These are phyloP conservation scores for Hydraecia micacea DNA, from an alignment of 2,888 invertebrate species.

Conservation along the genomic window DNA sequence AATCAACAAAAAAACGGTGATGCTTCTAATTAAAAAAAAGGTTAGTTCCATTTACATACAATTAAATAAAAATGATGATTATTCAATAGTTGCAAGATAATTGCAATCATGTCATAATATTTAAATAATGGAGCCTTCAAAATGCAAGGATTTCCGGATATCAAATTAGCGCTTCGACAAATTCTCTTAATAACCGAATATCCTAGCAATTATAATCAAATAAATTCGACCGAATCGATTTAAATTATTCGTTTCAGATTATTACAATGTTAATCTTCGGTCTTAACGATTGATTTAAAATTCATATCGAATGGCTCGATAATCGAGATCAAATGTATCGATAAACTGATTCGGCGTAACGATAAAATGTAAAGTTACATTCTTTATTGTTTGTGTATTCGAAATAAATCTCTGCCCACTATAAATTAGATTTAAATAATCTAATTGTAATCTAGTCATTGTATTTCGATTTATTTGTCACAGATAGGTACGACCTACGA, in stretches of 20 bases:
- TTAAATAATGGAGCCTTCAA: constrained; percentile 38
- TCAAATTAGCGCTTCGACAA: constrained; percentile 42
- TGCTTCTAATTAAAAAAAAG: neutral
- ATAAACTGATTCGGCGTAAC: constrained; percentile 46
- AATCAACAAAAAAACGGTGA: neutral
- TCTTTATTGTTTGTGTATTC: constrained; percentile 66
- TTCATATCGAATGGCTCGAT: constrained; percentile 44
- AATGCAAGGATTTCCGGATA: constrained; percentile 52
- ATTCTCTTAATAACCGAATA: constrained; percentile 23
- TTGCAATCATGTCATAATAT: constrained; percentile 7
- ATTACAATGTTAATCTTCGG: constrained; percentile 54
- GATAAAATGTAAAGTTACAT: constrained; percentile 53
- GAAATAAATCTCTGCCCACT: constrained; percentile 75
- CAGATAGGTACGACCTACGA: constrained; percentile 45
- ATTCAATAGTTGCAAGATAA: constrained; percentile 9
- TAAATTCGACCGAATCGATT: constrained; percentile 39
- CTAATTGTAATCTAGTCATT: constrained; percentile 78
- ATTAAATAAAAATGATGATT: constrained; percentile 10
- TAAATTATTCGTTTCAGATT: constrained; percentile 36
- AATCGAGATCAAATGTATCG: constrained; percentile 42
- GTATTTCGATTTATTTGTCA: constrained; percentile 53
- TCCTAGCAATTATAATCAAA: constrained; percentile 56
- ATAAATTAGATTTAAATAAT: constrained; percentile 81
- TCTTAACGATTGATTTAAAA: constrained; percentile 48
- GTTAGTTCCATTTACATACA: neutral